Base-by-base conservation (phyloP, 2,797 vertebrate species). In the Eptatretus atami region DNA sequence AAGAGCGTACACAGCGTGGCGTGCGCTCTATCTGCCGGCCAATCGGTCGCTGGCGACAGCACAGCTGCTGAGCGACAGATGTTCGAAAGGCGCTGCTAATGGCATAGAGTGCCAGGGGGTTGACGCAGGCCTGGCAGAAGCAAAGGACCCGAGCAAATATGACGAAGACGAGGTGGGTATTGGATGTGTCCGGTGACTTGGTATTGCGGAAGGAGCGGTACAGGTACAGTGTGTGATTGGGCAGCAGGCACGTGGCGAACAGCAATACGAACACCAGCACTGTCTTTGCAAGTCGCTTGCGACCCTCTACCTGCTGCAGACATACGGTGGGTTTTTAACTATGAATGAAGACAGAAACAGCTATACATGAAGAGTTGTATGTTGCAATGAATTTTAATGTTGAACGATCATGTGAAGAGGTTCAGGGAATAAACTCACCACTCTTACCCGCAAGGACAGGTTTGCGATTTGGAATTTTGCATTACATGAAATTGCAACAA, bases 161-260 rank as follows among this genome's bases (percentile, higher is more conserved):
- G 15, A 82, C 90, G 74, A 78, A 76, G 66, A 92, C 57, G 60
- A 86, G 86, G 68, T 96, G 90, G 65, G 74, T 72, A 72, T 82
- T 67, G 2, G 90, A 95, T 1, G 80, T 86, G 78, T 96, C 88
- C 68, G 87, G 85, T 74, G 90, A 72, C 0, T 80, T 78, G 71
- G 94, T 93, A 75, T 86, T 25, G 57, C 57, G 82, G 72, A 86
- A 94, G 67, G 84, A 95, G 2, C 88, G 84, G 67, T 94, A 90
- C 44, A 96, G 72, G 73, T 87, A 95, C 75, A 96, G 80, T 66
- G 84, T 52, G 0, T 96, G 90, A 68, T 77, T 92, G 63, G 88
- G 87, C 13, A 96, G 81, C 90, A 87, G 95, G 70, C 86, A 95
- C 52, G 90, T 74, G 13, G 88, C 88, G 15, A 95, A 96, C 67